Conservation (phyloP, 2,797 vertebrate genomes). For the Gephyroberyx darwinii region DNA sequence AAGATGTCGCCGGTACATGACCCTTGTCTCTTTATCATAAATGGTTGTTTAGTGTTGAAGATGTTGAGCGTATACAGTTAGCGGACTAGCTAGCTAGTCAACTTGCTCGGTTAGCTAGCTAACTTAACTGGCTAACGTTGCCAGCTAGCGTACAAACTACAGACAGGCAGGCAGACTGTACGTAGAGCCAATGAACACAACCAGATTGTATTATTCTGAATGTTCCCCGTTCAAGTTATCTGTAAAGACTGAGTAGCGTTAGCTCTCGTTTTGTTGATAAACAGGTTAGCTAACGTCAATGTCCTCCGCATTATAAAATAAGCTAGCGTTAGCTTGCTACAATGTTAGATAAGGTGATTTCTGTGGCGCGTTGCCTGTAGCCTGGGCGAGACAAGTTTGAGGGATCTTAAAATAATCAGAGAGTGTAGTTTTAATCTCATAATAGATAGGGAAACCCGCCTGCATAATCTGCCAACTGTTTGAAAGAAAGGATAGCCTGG, state of each 20-base stretch:
- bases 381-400: constrained; percentile 36
- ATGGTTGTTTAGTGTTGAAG: constrained; percentile 31
- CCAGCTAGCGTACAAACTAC: constrained; percentile 71
- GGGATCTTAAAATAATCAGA: constrained; percentile 26
- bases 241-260: neutral
- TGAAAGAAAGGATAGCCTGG: constrained; percentile 10
- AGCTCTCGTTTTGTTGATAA: constrained; percentile 34
- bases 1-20: constrained; percentile 52
- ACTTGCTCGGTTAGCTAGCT: constrained; percentile 57
- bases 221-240: neutral
- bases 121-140: constrained; percentile 60
- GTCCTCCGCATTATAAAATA: constrained; percentile 43
- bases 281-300: constrained; percentile 28
- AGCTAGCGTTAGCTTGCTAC: constrained; percentile 39
- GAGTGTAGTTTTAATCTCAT: constrained; percentile 12
- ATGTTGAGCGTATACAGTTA: constrained; percentile 70
- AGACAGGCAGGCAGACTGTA: constrained; percentile 40
- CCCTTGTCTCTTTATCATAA: constrained; percentile 31
- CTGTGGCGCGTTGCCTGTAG: constrained; percentile 36
- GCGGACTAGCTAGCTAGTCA: constrained; percentile 67
- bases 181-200: constrained; percentile 7
- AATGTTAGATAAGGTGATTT: constrained; percentile 46
- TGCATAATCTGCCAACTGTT: constrained; percentile 3
- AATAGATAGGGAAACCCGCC: neutral
- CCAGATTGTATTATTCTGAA: constrained; percentile 7